Percentiles rank a stretch among this genome's conserved stretches.
phyloP scores from a whole-genome alignment of 2,797 vertebrate species.

The Gallinago nigripennis region DNA sequence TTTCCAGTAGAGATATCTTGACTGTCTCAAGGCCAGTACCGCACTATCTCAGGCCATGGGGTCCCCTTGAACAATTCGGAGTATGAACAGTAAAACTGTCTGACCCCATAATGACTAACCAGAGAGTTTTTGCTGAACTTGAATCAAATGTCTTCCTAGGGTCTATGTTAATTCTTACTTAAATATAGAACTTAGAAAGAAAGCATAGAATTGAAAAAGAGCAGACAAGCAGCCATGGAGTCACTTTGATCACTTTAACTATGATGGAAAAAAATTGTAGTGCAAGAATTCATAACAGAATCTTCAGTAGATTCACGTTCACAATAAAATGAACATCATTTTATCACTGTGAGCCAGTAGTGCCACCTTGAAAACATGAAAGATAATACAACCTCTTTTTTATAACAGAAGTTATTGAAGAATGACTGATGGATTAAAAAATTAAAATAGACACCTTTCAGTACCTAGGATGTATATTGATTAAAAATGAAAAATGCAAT shows the following conservation, averaged over 20 bases:
- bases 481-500: not conserved
- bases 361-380: not conserved
- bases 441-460: not conserved
- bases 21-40: not conserved
- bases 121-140: not conserved
- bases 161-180: not conserved
- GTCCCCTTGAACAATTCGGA: not conserved
- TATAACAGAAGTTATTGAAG: not conserved
- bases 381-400: not conserved
- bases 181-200: not conserved
- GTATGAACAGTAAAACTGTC: not conserved
- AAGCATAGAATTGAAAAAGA: not conserved
- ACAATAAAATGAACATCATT: not conserved
- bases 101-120: not conserved
- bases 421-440: not conserved
- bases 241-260: not conserved
- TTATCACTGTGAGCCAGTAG: not conserved
- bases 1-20: not conserved
- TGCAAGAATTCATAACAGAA: not conserved
- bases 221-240: not conserved
- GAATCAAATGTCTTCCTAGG: not conserved
- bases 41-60: not conserved
- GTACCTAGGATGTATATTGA: not conserved
- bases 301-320: not conserved
- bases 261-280: not conserved